phyloP scores from a whole-genome alignment of 1,140 invertebrate species.

The Atta texana region DNA sequence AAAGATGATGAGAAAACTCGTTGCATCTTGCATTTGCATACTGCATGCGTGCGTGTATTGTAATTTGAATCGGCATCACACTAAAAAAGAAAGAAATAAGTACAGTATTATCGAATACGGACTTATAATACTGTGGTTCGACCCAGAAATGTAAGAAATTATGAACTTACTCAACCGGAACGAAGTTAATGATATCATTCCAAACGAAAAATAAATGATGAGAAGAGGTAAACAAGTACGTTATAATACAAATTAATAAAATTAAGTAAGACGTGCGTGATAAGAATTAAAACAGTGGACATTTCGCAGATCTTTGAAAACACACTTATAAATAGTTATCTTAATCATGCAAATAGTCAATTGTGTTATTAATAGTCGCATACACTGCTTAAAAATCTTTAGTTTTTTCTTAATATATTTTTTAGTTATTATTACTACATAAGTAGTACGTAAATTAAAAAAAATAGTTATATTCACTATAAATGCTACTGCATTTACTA shows the following conservation, averaged over 20 bases:
- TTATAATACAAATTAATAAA: constrained; percentile 19
- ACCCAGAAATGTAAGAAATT: constrained; percentile 56
- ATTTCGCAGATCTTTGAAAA: not conserved
- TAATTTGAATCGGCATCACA: constrained; percentile 29
- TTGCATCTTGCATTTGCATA: constrained; percentile 36
- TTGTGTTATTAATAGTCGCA: too few species aligned
- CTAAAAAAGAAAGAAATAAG: not conserved
- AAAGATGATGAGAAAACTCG: constrained; percentile 38
- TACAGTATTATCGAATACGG: constrained; percentile 38
- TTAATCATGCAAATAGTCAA: too few species aligned
- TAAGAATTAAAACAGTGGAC: not conserved
- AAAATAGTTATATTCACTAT: too few species aligned
- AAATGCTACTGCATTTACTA: too few species aligned
- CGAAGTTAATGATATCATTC: constrained; percentile 8
- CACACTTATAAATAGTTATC: too few species aligned
- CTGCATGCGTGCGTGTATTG: not conserved
- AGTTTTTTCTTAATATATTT: too few species aligned
- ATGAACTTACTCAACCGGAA: constrained; percentile 29
- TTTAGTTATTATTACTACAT: too few species aligned
- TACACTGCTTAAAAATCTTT: too few species aligned
- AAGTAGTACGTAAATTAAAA: too few species aligned
- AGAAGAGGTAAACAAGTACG: not conserved
- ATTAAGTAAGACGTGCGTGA: not conserved
- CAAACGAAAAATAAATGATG: constrained; percentile 16
- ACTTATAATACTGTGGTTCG: constrained; percentile 31